Base-by-base conservation (phyloP, 2,113 vertebrate genomes). In the Bucco capensis region DNA sequence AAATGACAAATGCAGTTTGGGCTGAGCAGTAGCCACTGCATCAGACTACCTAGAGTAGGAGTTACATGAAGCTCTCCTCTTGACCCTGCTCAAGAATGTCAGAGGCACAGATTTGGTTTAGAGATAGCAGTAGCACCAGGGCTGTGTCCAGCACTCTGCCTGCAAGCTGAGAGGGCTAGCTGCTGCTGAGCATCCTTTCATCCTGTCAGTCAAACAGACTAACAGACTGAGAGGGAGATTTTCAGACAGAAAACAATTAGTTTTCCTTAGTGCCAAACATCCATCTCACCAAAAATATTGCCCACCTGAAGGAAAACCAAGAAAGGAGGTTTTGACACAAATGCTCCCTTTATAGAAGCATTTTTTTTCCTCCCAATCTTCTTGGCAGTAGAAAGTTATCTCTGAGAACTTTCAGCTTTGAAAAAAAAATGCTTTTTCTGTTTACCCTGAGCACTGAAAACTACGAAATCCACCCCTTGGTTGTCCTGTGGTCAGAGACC, bases 11-110 rank as follows among this genome's bases (percentile, higher is more conserved):
- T 0, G 27, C 30, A 51, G 70, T 64, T 30, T 31, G 74, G 58
- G 64, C 53, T 9, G 22, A 8, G 37, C 37, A 2, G n/a, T 6
- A 3, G 46, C 2, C 1, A 1, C 46, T 10, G 0, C 1, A 0
- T 10, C 64, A 35, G 38, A 38, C 22, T 18, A 4, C 14, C 27
- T 1, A 1, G 35, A 22, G 58, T 3, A 69, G 54, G 71, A 47
- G 17, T 3, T 12, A 1, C 1, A 14, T 8, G 42, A 12, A 3
- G 75, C 23, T 47, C 37, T 37, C 30, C 0, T 1, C 47, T 25
- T 4, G 16, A 19, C n/a, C 3, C 0, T 16, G 38, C 46, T 42
- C 5, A 4, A 44, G 57, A 21, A 38, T 49, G 57, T 3, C 1
- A 1, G 40, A 19, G 33, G 42, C 37, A 30, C 9, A 2, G 14